Conservation (phyloP, 1,140 invertebrate genomes). For the Aphis gossypii region DNA sequence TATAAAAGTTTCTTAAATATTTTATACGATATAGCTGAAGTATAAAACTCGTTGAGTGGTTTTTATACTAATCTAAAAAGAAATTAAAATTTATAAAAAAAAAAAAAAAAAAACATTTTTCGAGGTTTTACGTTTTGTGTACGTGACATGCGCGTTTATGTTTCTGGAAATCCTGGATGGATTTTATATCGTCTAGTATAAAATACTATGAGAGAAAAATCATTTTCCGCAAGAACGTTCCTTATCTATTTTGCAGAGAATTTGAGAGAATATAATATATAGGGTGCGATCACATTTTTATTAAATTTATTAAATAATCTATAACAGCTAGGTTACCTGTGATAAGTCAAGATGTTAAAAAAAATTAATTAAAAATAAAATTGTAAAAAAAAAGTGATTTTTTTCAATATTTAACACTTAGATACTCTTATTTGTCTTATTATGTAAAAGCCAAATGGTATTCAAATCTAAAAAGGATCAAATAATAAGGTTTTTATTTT, state of each 20-base stretch:
- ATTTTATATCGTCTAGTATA: not conserved
- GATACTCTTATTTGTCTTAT: not conserved
- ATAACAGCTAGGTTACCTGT: not conserved
- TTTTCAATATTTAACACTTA: not conserved
- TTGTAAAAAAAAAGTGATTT: not conserved
- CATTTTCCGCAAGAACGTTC: not conserved
- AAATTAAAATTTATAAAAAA: not conserved
- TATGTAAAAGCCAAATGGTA: not conserved
- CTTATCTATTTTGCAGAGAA: not conserved
- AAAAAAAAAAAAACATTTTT: not conserved
- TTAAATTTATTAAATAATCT: not conserved
- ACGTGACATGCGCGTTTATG: not conserved
- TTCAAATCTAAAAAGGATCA: not conserved
- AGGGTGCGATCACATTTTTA: not conserved
- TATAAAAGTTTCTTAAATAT: not conserved
- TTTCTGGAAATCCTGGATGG: not conserved
- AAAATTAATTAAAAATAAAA: not conserved
- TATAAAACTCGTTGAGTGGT: conserved; percentile 4
- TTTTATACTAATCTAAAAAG: not conserved
- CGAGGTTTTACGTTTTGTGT: not conserved
- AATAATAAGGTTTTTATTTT: not conserved
- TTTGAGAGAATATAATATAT: not conserved
- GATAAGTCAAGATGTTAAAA: too few species aligned
- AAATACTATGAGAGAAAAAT: not conserved
- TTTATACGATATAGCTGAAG: not conserved